Evolutionary conservation across 1,140 invertebrate species (phyloP), one percentile per base, ranked within the genome.

Genomic region (Papilio aristodemus): DNA sequence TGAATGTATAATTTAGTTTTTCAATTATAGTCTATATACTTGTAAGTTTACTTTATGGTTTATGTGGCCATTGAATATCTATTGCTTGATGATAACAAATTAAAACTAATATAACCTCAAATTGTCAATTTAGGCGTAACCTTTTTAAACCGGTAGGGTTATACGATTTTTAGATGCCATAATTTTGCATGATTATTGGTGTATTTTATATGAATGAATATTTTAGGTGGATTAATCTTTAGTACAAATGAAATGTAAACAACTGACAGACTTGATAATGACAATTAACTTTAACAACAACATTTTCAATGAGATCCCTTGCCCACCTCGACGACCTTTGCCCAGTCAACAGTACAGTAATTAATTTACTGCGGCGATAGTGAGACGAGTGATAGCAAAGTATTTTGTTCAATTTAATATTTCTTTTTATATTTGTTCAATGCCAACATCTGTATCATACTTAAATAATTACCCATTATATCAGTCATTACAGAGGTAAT

Each of bases 361-460:
- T 63, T 63, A 63, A 63, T 63, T 63, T 38, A 39, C 60, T 39
- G 60, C n/a, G 9, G 36, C 36, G 60, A 63, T 63, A 63, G 36
- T 37, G 60, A 17, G 10, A 19, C 22, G 14, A 38, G 43, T 19
- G 60, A 63, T 63, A 41, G 17, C 37, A 37, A 22, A 4, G 36
- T 14, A 17, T 41, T 62, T 41, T 60, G 27, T 37, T 36, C 27
- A 58, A 10, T 32, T 58, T 10, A 58, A 58, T 17, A 11, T n/a
- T 57, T 46, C 43, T 46, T 46, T 46, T 46, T 17, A 46, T 46
- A 46, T 46, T 46, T 19, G 3, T 46, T 46, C 43, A 46, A 46
- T 46, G 43, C 43, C 43, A 46, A 19, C 43, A 9, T 10, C 2
- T 46, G 17, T 46, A 46, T 46, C 43, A 46, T 17, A 17, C 17